phyloP scores from a whole-genome alignment of 2,797 vertebrate genomes.

The Microctenopoma steveboyesi region DNA sequence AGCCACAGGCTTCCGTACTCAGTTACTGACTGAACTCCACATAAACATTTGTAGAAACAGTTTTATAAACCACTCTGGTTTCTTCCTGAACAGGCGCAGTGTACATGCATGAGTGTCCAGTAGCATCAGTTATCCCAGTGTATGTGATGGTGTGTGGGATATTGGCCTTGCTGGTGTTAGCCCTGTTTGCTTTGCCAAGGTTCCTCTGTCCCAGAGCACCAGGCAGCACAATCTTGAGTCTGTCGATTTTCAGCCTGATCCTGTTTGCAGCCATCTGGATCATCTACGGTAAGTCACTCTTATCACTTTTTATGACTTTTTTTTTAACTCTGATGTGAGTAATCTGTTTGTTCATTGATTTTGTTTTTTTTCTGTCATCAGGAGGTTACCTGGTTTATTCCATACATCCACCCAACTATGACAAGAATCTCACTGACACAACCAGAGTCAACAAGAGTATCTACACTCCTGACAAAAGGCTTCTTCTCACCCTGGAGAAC shows the following conservation, averaged over 20 bases:
- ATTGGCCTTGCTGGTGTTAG: constrained; percentile 26
- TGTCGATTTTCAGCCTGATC: background rate
- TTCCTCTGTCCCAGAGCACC: constrained; percentile 7
- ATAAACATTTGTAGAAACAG: too few relatives aligned
- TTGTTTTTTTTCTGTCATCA: constrained; percentile 2
- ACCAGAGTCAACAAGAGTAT: background rate
- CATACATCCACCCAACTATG: constrained; percentile 43
- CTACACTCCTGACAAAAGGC: background rate
- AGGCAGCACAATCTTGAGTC: background rate
- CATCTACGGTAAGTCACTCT: constrained; percentile 26
- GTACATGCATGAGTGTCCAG: constrained; percentile 42
- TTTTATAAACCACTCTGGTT: background rate
- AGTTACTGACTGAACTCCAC: background rate
- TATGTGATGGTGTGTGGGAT: constrained; percentile 47
- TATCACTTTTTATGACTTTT: background rate
- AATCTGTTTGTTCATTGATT: background rate
- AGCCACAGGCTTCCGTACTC: background rate
- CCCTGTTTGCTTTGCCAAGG: constrained; percentile 9
- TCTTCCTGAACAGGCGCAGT: constrained; percentile 30
- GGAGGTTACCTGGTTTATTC: constrained; percentile 54
- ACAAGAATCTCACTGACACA: background rate
- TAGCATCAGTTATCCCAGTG: constrained; percentile 36
- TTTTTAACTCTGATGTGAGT: background rate
- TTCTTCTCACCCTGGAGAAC: background rate
- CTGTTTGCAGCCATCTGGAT: constrained; percentile 35